phyloP scores from a whole-genome alignment of 2,888 invertebrate species.

The Pandemis cinnamomeana region DNA sequence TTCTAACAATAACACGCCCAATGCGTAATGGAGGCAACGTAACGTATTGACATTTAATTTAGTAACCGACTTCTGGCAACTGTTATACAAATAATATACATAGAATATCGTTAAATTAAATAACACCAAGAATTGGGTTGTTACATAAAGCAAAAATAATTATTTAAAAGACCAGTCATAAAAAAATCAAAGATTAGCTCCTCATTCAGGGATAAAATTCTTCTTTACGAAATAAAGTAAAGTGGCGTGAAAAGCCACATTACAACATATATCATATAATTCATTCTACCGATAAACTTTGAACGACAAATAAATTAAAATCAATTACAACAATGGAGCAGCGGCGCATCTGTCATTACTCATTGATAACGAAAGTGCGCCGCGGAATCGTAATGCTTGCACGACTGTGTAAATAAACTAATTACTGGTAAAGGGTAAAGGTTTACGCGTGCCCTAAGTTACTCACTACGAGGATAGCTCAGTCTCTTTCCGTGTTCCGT shows the following conservation, averaged over 20 bases:
- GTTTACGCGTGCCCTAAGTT: constrained; percentile 75
- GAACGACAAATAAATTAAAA: constrained; percentile 39
- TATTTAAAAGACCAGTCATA: no score
- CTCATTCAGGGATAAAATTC: no score
- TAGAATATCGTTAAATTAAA: no score
- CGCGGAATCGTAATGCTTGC: constrained; percentile 52
- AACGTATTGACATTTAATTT: no score
- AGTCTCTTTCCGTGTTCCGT: constrained; percentile 61
- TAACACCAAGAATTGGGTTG: no score
- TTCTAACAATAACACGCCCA: no score
- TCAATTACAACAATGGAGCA: constrained; percentile 66
- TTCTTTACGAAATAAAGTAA: no score
- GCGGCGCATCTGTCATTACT: constrained; percentile 59
- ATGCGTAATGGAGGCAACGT: no score
- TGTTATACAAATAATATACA: no score
- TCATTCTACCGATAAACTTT: constrained; percentile 36
- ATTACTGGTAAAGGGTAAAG: constrained; percentile 77
- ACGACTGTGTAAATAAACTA: constrained; percentile 73
- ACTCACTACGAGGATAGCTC: constrained; percentile 55
- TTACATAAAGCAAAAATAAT: no score
- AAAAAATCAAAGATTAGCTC: no score
- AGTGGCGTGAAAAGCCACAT: neutral
- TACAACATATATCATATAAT: neutral
- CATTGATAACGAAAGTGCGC: constrained; percentile 49
- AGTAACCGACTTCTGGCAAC: no score